phyloP scores from a whole-genome alignment of 2,113 vertebrate genomes.

The Zosterops hypoxanthus region DNA sequence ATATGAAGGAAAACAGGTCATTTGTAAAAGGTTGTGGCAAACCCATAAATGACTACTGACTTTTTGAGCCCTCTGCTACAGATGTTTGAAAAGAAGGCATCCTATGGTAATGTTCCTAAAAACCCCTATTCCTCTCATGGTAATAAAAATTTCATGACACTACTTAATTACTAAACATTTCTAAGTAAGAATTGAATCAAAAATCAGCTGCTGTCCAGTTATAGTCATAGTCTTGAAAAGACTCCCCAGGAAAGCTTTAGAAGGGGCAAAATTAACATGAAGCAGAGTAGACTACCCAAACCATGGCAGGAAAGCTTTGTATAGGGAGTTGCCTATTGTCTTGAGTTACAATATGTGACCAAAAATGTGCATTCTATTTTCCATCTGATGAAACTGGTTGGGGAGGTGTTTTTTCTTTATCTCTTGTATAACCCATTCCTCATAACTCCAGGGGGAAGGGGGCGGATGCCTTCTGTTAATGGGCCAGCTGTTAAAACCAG shows the following conservation, averaged over 20 bases:
- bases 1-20: not conserved
- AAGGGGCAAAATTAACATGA: not conserved
- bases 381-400: no score
- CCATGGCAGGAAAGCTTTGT: not conserved
- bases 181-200: not conserved
- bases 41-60: fast-evolving
- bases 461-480: no score
- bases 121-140: not conserved
- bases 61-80: not conserved
- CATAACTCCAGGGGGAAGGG: no score
- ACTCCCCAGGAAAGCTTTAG: not conserved
- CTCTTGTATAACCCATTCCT: no score
- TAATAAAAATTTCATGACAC: not conserved
- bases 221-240: not conserved
- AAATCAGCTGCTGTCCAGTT: not conserved
- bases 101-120: not conserved
- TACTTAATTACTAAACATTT: not conserved
- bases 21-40: not conserved
- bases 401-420: no score
- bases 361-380: no score
- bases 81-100: not conserved
- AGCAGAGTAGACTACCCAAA: not conserved
- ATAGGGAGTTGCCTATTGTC: not conserved
- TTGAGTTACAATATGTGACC: no score
- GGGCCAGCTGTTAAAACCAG: no score